Conservation (phyloP, 1,140 invertebrate genomes). For the Lordiphosa stackelbergi region DNA sequence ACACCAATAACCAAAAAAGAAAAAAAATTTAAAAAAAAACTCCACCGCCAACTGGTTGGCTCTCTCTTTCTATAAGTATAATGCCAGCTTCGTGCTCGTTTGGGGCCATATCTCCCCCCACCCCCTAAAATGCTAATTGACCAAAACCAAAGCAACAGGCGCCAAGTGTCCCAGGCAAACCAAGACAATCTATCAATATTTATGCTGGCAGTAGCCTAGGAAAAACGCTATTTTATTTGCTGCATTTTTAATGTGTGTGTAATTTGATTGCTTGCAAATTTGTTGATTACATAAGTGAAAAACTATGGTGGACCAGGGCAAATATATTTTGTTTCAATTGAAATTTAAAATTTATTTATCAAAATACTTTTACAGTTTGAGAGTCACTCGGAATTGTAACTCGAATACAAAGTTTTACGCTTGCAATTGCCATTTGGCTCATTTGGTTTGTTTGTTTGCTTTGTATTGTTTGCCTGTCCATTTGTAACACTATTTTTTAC, state of each 20-base stretch:
- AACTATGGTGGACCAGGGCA: slow-evolving; percentile 31
- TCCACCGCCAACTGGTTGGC: slow-evolving; percentile 21
- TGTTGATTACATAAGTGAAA: slow-evolving; percentile 58
- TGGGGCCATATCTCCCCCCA: slow-evolving; percentile 33
- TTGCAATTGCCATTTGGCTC: slow-evolving; percentile 43
- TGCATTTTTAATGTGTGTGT: slow-evolving; percentile 46
- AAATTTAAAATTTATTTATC: background rate
- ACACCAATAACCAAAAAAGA: slow-evolving; percentile 33
- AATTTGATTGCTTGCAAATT: slow-evolving; percentile 66
- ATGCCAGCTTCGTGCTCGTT: slow-evolving; percentile 53
- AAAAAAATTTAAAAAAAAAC: background rate
- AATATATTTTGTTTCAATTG: too few species aligned
- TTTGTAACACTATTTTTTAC: background rate
- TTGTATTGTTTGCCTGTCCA: slow-evolving; percentile 6
- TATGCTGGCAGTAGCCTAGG: slow-evolving; percentile 18
- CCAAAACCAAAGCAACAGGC: slow-evolving; percentile 36
- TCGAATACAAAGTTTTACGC: slow-evolving; percentile 30
- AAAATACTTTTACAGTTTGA: slow-evolving; percentile 20
- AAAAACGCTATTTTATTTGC: slow-evolving; percentile 1
- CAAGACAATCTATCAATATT: slow-evolving; percentile 51
- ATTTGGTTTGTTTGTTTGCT: slow-evolving; percentile 35
- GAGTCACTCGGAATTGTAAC: slow-evolving; percentile 20
- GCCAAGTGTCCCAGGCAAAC: slow-evolving; percentile 32
- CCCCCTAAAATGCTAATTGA: slow-evolving; percentile 60
- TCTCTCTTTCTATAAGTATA: slow-evolving; percentile 11